Conservation (phyloP, 1,140 invertebrate species). For the Coelopa frigida region DNA sequence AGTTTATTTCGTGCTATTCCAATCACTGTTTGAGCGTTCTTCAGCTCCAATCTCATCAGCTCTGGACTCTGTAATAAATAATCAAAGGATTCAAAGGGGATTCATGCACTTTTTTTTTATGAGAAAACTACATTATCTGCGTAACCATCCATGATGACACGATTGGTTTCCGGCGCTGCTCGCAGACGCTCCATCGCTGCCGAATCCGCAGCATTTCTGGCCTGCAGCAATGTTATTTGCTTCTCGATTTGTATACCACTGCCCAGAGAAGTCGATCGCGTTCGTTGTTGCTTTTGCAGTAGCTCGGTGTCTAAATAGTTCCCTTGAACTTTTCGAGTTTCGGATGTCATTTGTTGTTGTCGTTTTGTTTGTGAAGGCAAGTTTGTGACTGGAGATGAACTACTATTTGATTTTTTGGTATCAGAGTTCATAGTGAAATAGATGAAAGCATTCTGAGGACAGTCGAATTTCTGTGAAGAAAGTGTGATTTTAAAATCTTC, state of each 20-base stretch:
- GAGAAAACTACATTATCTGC: conserved; percentile 26
- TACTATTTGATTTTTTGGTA: not conserved
- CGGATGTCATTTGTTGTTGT: not conserved
- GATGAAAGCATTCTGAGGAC: conserved; percentile 34
- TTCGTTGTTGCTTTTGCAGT: conserved; percentile 1
- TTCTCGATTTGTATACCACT: conserved; percentile 21
- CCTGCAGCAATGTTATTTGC: conserved; percentile 31
- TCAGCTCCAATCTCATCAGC: conserved; percentile 40
- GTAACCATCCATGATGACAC: conserved; percentile 34
- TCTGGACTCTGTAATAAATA: conserved; percentile 37
- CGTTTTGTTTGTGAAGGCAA: too few species aligned
- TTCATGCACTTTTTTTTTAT: too few species aligned
- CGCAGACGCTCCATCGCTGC: conserved; percentile 26
- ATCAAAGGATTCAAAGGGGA: too few species aligned
- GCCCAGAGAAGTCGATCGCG: conserved; percentile 3
- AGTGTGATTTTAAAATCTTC: not conserved
- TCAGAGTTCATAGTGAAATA: conserved; percentile 19
- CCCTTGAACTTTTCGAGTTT: not conserved
- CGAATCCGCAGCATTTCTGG: conserved; percentile 25
- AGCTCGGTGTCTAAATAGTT: too few species aligned
- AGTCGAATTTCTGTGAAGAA: conserved; percentile 31
- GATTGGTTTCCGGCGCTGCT: conserved; percentile 14
- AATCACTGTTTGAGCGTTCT: conserved; percentile 44
- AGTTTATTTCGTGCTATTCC: conserved; percentile 42
- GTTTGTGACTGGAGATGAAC: not conserved